Evolutionary conservation across 2,113 vertebrate genomes (phyloP).

Genomic region (Cercopithecus mona): DNA sequence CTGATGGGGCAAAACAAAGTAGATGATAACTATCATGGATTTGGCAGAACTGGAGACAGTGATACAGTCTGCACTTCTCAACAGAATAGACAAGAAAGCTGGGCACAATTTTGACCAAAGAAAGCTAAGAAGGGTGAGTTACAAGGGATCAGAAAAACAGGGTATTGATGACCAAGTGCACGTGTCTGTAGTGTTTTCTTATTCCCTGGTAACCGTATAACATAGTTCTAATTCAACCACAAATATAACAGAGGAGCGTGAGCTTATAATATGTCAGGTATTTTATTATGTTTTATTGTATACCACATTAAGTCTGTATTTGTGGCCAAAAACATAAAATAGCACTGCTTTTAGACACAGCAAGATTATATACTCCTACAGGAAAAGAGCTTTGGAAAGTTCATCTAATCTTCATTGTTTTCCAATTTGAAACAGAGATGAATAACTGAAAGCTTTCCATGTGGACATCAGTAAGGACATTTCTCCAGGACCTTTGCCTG

Average conservation of each 20-base stretch:
- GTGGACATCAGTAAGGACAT: background rate
- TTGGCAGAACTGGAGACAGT: background rate
- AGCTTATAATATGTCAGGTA: too few species aligned
- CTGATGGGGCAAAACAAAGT: background rate
- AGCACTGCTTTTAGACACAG: background rate
- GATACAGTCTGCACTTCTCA: background rate
- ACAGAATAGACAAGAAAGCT: background rate
- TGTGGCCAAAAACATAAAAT: background rate
- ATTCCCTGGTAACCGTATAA: background rate
- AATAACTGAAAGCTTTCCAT: background rate
- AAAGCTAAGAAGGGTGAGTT: background rate
- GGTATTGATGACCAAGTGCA: background rate
- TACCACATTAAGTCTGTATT: background rate
- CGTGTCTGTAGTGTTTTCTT: background rate
- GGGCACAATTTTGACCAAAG: background rate
- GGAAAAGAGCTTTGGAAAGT: background rate
- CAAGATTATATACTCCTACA: background rate
- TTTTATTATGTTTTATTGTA: background rate
- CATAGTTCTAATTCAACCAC: background rate
- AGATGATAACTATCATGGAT: background rate
- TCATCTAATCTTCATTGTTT: background rate
- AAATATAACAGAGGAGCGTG: background rate
- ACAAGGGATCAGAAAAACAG: background rate
- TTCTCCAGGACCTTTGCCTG: background rate
- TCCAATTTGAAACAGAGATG: background rate